Evolutionary conservation across 2,113 vertebrate genomes (phyloP).

Genomic region (Scatophagus argus): DNA sequence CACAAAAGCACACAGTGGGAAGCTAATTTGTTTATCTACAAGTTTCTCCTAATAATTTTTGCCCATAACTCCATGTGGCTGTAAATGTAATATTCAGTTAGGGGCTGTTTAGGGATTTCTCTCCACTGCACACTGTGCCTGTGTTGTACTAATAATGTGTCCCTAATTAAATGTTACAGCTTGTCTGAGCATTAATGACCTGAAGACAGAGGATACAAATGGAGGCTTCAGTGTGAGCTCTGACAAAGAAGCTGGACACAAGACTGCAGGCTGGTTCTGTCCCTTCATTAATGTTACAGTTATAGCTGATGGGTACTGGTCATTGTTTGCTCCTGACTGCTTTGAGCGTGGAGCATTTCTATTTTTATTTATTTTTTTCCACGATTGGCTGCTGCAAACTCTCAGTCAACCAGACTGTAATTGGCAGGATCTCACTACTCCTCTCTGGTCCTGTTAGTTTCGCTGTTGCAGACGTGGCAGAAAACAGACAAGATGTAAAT

Average conservation of each 20-base stretch:
- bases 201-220: conserved; percentile 75
- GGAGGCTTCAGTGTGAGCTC: conserved; percentile 55
- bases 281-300: conserved; percentile 50
- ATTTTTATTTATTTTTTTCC: conserved; percentile 1
- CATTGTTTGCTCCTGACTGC: conserved; percentile 50
- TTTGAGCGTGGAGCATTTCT: conserved; percentile 10
- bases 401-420: conserved; percentile 57
- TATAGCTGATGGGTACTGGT: conserved; percentile 50
- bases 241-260: conserved; percentile 54
- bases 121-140: conserved; percentile 58
- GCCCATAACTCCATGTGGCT: conserved; percentile 52
- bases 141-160: conserved; percentile 74
- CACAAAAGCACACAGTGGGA: conserved; percentile 47
- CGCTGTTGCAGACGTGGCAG: conserved; percentile 70
- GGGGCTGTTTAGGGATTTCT: conserved; percentile 72
- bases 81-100: conserved; percentile 73
- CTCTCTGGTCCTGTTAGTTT: conserved; percentile 58
- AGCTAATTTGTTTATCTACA: conserved; percentile 67
- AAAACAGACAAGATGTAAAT: conserved; percentile 75
- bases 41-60: conserved; percentile 50
- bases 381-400: conserved; percentile 48
- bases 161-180: conserved; percentile 82
- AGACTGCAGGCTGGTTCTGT: conserved; percentile 53
- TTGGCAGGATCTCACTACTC: conserved; percentile 62
- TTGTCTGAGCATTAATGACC: conserved; percentile 80